Percentiles rank a stretch among this genome's conserved stretches.
Evolutionary conservation across 2,797 vertebrate species (phyloP).

Genomic region (Acrocephalus scirpaceus): DNA sequence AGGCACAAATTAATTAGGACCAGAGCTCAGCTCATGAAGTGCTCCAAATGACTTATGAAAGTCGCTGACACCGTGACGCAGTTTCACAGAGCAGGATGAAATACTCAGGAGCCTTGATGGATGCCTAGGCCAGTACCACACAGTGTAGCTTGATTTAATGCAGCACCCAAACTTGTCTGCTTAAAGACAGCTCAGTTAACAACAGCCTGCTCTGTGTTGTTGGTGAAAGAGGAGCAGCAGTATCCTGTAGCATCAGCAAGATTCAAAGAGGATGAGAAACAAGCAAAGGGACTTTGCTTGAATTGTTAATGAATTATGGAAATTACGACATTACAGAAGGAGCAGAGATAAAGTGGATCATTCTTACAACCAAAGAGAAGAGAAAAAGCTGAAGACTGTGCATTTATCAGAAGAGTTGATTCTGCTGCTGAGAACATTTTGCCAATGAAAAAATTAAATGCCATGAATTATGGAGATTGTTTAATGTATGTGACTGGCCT

Average conservation of each 20-base stretch:
- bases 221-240: background rate
- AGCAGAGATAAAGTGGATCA: background rate
- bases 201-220: background rate
- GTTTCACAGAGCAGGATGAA: background rate
- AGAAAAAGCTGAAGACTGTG: background rate
- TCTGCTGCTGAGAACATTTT: background rate
- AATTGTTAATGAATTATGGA: conserved; percentile 21
- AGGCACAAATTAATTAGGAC: background rate
- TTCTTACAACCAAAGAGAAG: background rate
- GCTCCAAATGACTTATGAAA: background rate
- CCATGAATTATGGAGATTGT: conserved; percentile 12
- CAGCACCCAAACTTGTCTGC: background rate
- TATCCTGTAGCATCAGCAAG: background rate
- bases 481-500: background rate
- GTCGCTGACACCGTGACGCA: accelerated
- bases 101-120: background rate
- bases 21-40: background rate
- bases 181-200: background rate
- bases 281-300: background rate
- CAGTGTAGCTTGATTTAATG: background rate
- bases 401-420: background rate
- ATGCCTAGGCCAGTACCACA: background rate
- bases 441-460: conserved; percentile 11
- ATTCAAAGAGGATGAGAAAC: background rate
- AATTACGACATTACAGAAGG: background rate